Conservation (phyloP, 1,140 invertebrate genomes). For the Leptoteleia sp. region DNA sequence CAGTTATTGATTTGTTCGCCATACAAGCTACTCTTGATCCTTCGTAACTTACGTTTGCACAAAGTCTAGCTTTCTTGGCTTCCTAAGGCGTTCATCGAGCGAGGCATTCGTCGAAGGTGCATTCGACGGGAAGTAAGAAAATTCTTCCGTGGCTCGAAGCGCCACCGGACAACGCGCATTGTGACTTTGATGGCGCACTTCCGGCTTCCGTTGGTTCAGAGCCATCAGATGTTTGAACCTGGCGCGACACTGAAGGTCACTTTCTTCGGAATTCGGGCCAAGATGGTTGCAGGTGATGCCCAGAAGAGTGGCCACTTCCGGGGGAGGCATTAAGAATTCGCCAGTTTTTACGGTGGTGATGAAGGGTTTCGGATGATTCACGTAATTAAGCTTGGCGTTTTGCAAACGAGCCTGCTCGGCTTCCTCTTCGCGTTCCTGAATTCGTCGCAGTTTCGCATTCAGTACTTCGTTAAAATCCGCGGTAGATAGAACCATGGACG, state of each 20-base stretch:
- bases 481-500: constrained; percentile 69
- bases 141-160: constrained; percentile 76
- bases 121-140: constrained; percentile 63
- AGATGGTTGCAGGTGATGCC: constrained; percentile 79
- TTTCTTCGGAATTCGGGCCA: constrained; percentile 59
- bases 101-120: constrained; percentile 63
- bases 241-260: constrained; percentile 61
- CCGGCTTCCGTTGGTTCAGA: constrained; percentile 69
- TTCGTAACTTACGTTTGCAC: constrained; percentile 59
- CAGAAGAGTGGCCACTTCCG: constrained; percentile 85
- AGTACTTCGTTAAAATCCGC: constrained; percentile 84
- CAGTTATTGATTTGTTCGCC: constrained; percentile 33
- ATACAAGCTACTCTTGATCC: constrained; percentile 30
- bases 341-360: constrained; percentile 90
- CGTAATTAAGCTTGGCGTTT: constrained; percentile 46
- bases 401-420: constrained; percentile 61
- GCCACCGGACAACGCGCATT: constrained; percentile 73
- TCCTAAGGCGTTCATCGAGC: constrained; percentile 67
- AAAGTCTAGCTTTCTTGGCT: constrained; percentile 25
- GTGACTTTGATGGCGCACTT: constrained; percentile 76
- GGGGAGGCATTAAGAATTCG: constrained; percentile 88
- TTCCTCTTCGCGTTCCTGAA: constrained; percentile 83
- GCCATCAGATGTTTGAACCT: constrained; percentile 74
- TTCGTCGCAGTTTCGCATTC: constrained; percentile 84
- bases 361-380: constrained; percentile 82